Percentiles rank a stretch among this genome's conserved stretches.
Evolutionary conservation across 2,113 vertebrate species (phyloP).

Genomic region (Hippocampus zosterae): DNA sequence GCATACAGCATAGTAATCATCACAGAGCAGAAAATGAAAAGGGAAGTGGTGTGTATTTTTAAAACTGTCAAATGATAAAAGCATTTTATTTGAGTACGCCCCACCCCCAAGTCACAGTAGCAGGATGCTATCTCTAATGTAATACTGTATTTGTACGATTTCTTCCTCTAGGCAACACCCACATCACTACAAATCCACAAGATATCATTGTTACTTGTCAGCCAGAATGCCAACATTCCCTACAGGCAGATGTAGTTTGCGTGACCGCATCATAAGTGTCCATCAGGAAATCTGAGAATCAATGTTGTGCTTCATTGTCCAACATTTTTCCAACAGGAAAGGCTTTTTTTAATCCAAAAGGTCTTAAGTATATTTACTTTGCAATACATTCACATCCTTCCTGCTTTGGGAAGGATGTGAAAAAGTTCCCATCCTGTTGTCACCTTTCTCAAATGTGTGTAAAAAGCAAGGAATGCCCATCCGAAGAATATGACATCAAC

Average conservation of each 20-base stretch:
- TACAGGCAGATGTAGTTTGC: background rate
- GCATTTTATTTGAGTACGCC: slow-evolving; percentile 16
- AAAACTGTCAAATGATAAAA: slow-evolving; percentile 27
- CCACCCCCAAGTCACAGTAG: background rate
- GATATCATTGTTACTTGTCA: background rate
- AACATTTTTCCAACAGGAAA: background rate
- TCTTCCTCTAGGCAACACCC: background rate
- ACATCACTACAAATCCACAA: background rate
- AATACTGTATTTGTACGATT: background rate
- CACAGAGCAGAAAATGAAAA: slow-evolving; percentile 20
- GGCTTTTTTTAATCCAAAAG: slow-evolving; percentile 18
- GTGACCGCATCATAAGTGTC: background rate
- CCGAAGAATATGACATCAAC: too few relatives aligned
- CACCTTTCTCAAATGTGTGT: background rate
- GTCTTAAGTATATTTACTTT: slow-evolving; percentile 23
- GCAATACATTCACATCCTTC: slow-evolving; percentile 31
- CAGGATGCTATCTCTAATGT: background rate
- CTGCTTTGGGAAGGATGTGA: slow-evolving; percentile 21
- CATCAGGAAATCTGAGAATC: background rate
- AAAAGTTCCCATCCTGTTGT: slow-evolving; percentile 27
- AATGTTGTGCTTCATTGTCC: too few relatives aligned
- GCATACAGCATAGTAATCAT: slow-evolving; percentile 21
- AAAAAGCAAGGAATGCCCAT: slow-evolving; percentile 27
- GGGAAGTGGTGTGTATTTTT: slow-evolving; percentile 34
- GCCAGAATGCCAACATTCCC: background rate